These are phyloP conservation scores for Acheta domesticus DNA, from an alignment of 2,888 invertebrate species.

Conservation along the genomic window DNA sequence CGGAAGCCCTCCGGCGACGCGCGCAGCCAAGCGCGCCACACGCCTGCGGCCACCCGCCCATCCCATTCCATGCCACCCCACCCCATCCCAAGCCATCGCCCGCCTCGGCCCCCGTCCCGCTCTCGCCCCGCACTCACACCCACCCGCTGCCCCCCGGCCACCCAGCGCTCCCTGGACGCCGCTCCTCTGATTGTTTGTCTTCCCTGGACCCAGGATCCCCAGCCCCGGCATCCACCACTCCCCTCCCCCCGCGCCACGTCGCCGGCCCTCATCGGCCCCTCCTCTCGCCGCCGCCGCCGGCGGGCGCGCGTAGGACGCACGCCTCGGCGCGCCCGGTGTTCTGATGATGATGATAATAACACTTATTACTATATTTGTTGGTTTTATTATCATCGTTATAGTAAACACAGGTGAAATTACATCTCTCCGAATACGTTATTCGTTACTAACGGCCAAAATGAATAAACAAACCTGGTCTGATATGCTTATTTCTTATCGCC, in stretches of 20 bases:
- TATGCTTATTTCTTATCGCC: too few relatives aligned
- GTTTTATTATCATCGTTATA: constrained; percentile 8
- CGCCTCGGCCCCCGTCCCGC: not conserved
- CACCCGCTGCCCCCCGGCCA: not conserved
- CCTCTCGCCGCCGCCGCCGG: not conserved
- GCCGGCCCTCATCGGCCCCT: not conserved
- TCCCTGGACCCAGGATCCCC: not conserved
- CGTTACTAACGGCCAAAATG: not conserved
- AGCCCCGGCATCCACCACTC: fast-evolving
- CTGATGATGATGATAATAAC: not conserved
- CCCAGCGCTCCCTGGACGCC: not conserved
- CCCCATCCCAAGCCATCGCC: not conserved
- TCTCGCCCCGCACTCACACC: not conserved
- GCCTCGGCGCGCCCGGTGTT: not conserved
- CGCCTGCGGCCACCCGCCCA: not conserved
- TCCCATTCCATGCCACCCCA: not conserved
- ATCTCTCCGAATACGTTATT: not conserved
- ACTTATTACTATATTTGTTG: not conserved
- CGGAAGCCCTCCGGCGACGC: not conserved
- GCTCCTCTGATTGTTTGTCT: not conserved
- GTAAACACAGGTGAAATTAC: not conserved
- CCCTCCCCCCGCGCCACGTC: not conserved
- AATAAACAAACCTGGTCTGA: not conserved
- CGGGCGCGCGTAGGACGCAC: not conserved
- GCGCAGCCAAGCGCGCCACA: not conserved